These are phyloP conservation scores for Sarcophaga subvicina DNA, from an alignment of 2,888 invertebrate genomes.

Conservation along the genomic window DNA sequence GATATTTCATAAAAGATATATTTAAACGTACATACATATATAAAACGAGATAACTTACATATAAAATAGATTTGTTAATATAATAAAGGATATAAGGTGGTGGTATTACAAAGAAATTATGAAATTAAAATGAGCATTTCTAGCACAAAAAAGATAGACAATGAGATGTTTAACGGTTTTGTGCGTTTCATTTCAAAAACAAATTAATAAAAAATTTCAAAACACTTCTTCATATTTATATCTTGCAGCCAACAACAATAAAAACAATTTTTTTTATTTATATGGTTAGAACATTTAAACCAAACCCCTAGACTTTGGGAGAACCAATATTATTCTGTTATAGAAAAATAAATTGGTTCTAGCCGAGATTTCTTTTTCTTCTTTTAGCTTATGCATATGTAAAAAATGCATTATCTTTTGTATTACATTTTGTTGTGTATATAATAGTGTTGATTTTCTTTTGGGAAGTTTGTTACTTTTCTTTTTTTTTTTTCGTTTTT, in stretches of 20 bases:
- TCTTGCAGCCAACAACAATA: conserved; percentile 67
- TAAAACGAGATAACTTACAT: conserved; percentile 22
- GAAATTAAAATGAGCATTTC: conserved; percentile 47
- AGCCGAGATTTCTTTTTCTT: conserved; percentile 13
- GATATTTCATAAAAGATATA: conserved; percentile 77
- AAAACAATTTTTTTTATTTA: conserved; percentile 48
- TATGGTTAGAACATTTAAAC: conserved; percentile 68
- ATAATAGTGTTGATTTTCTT: conserved; percentile 38
- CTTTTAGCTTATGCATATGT: conserved; percentile 13
- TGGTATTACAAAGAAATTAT: conserved; percentile 35
- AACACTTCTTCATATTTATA: conserved; percentile 26
- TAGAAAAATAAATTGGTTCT: conserved; percentile 63
- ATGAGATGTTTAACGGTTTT: conserved; percentile 56
- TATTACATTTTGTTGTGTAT: background rate
- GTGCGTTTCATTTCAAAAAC: conserved; percentile 27
- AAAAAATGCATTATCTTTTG: conserved; percentile 23
- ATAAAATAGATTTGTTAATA: conserved; percentile 16
- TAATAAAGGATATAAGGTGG: conserved; percentile 48
- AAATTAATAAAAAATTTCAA: conserved; percentile 9
- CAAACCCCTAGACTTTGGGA: conserved; percentile 69
- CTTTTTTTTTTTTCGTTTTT: background rate
- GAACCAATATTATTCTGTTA: conserved; percentile 63
- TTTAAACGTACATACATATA: conserved; percentile 31
- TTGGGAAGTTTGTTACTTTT: conserved; percentile 66
- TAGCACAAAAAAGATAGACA: conserved; percentile 18